Base-by-base conservation (phyloP, 2,888 invertebrate species). In the Idaea straminata region DNA sequence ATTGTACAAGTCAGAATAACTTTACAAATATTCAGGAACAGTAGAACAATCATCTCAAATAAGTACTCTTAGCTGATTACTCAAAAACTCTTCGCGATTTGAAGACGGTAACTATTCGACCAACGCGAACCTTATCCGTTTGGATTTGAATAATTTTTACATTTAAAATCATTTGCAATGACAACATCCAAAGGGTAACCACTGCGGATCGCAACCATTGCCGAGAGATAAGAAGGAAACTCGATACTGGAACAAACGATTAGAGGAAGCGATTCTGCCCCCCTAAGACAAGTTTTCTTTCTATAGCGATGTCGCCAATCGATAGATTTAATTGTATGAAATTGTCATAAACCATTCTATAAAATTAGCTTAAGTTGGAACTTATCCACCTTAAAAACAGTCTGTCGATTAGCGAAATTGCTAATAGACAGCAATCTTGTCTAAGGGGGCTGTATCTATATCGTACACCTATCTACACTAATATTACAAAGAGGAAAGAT, bases 141-240 rank as follows among this genome's bases (percentile, higher is more conserved):
- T 69, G 74, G 70, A 92, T 92, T 92, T 92, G 91, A 92, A 92
- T 92, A 92, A 92, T 92, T 92, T 91, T 91, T 92, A 91, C 92
- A 92, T 92, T 92, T 92, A 92, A 91, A 92, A 92, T 92, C 92
- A 92, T 91, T 92, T 88, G 88, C 87, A 84, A 87, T 87, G 91
- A 89, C 90, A 86, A 89, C 91, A 90, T 91, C 91, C 91, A 92
- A 92, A 92, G 92, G 92, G 92, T 92, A 92, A 91, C 92, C 91
- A 84, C 86, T 83, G 85, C 75, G 89, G 87, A 90, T 91, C 88
- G 90, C 89, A 84, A 88, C 89, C 91, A 90, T 90, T 89, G 88
- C 87, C 83, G 83, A 80, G 83, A 91, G 91, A 91, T 91, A 91
- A 91, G 90, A 81, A 87, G 85, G 83, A 86, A 84, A 82, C 86